These are phyloP conservation scores for Lochmaea crataegi DNA, from an alignment of 2,888 invertebrate species.

Conservation along the genomic window DNA sequence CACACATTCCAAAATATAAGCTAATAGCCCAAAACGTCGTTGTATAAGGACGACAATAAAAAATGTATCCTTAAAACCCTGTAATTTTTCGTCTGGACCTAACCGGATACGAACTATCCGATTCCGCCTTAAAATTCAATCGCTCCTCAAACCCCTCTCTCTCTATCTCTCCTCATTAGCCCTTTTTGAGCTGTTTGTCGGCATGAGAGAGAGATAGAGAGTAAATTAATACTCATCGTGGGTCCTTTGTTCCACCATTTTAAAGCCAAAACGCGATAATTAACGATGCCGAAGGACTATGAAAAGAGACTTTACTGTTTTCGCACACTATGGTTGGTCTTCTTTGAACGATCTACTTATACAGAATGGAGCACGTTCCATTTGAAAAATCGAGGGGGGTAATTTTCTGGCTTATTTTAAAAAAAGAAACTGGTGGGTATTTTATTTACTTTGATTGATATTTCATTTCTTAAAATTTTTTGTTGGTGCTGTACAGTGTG, in stretches of 20 bases:
- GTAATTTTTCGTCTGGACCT: too few species aligned
- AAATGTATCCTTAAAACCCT: too few species aligned
- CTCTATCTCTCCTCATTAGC: conserved; percentile 12
- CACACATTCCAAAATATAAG: too few species aligned
- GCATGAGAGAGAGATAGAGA: conserved; percentile 22
- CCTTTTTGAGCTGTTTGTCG: conserved; percentile 31
- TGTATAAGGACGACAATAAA: too few species aligned
- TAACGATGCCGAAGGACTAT: conserved; percentile 40
- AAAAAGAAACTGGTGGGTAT: too few species aligned
- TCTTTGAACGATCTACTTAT: neutral
- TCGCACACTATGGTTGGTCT: conserved; percentile 25
- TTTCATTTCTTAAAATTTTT: too few species aligned
- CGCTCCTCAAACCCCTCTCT: neutral
- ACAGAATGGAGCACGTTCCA: neutral
- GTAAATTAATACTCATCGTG: conserved; percentile 40
- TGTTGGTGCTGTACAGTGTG: too few species aligned
- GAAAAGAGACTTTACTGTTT: conserved; percentile 33
- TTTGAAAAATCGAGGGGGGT: too few species aligned
- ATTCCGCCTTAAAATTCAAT: conserved; percentile 19
- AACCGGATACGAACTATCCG: conserved; percentile 10
- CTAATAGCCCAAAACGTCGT: too few species aligned
- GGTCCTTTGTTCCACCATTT: conserved; percentile 42
- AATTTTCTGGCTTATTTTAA: too few species aligned
- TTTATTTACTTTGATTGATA: too few species aligned
- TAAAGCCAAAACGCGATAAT: conserved; percentile 42